Evolutionary conservation across 2,888 invertebrate species (phyloP).

Genomic region (Plutella xylostella): DNA sequence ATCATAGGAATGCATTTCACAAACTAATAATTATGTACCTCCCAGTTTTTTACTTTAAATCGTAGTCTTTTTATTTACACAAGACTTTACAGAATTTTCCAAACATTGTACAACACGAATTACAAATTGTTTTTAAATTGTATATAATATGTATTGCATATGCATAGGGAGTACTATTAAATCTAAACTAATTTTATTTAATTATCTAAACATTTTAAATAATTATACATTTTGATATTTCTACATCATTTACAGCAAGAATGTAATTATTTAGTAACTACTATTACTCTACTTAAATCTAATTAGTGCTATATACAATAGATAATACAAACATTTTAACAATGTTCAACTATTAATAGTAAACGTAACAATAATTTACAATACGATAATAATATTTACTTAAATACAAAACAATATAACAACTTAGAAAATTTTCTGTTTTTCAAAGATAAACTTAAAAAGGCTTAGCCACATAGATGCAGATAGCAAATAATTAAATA

Average conservation of each 20-base stretch:
- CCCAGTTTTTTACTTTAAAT: no score
- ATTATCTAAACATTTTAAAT: not conserved
- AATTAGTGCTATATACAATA: constrained; percentile 49
- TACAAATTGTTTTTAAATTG: no score
- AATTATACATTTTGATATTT: not conserved
- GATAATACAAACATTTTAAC: constrained; percentile 64
- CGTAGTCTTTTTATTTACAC: no score
- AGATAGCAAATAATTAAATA: no score
- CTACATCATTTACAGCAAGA: constrained; percentile 11
- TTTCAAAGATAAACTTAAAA: constrained; percentile 30
- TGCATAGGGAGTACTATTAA: no score
- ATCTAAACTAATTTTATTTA: not conserved
- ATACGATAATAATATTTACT: no score
- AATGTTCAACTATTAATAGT: constrained; percentile 34
- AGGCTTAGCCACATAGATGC: not conserved
- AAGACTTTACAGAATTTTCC: no score
- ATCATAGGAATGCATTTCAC: no score
- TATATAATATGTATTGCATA: no score
- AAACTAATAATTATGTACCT: no score
- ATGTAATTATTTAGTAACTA: constrained; percentile 13
- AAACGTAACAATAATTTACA: constrained; percentile 65
- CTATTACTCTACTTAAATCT: constrained; percentile 45
- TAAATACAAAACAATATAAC: constrained; percentile 59
- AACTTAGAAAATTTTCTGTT: constrained; percentile 24
- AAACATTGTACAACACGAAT: no score